Base-by-base conservation (phyloP, 2,113 vertebrate species). In the Pteruthius melanotis region DNA sequence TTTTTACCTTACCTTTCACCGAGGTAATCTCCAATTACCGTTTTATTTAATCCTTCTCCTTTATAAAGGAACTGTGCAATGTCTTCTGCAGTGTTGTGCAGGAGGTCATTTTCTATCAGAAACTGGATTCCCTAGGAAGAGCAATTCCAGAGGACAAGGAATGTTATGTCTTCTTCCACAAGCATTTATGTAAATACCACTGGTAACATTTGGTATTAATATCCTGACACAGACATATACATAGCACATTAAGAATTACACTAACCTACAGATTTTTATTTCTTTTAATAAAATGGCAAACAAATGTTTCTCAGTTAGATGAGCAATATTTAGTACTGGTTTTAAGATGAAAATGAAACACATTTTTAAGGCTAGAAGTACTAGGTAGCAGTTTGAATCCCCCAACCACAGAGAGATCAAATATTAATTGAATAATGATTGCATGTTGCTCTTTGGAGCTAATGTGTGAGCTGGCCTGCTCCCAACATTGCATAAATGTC, bases 1-100 rank as follows among this genome's bases (percentile, higher is more conserved):
- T 19, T 84, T 60, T 37, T 22, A 61, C 53, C 96, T 98, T 97
- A 99, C 99, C 99, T 98, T 97, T 99, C 99, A 35, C 99, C 99
- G 76, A 99, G 98, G 97, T 99, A 99, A 98, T 99, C 99, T 83
- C 99, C 99, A 23, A 99, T 99, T 90, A 99, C 99, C 0, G 99
- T 99, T 98, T 99, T 99, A 98, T 99, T 99, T 78, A 99, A 98
- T 70, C 99, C 99, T 96, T 99, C 99, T 71, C 99, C 99, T 98
- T 99, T 99, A 97, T 99, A 99, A 42, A 99, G 98, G 97, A 99
- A 99, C 98, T 99, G 99, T 70, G 99, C 98, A 37, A 99, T 99
- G 83, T 99, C 99, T 96, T 99, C 99, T 9, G 99, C 98, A 63
- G 99, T 99, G 96, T 99, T 98, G 92, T 99, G 99, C 70, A 99